These are phyloP conservation scores for Spongilla lacustris DNA, from an alignment of 37 sponge, comb jelly and placozoan species.

Conservation along the genomic window DNA sequence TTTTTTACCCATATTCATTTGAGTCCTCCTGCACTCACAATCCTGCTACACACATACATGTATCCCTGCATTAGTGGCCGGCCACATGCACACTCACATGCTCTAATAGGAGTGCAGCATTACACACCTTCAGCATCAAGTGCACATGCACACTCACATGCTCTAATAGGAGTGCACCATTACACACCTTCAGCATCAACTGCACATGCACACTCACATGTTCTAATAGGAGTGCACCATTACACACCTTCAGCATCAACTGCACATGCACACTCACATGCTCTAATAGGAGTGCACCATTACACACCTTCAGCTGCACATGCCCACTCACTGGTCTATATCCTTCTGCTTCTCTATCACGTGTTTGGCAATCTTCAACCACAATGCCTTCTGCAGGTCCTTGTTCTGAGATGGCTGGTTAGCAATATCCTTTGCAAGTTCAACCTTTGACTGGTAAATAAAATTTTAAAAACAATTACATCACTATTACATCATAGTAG, in stretches of 20 bases:
- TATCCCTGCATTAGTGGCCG: too few relatives aligned
- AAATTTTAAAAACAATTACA: too few relatives aligned
- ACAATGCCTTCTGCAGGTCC: conserved; percentile 86
- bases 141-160: too few relatives aligned
- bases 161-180: background rate
- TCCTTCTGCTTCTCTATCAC: conserved; percentile 83
- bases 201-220: background rate
- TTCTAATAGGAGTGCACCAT: background rate
- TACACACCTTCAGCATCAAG: too few relatives aligned
- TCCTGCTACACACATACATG: too few relatives aligned
- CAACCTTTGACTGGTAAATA: conserved; percentile 51
- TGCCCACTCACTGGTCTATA: conserved; percentile 60
- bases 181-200: background rate
- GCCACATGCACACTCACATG: too few relatives aligned
- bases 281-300: background rate
- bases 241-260: background rate
- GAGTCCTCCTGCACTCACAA: too few relatives aligned
- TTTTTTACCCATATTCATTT: background rate
- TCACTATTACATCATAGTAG: too few relatives aligned
- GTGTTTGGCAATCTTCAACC: conserved; percentile 92
- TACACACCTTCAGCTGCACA: background rate
- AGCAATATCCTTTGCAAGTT: conserved; percentile 72
- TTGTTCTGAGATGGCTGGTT: conserved; percentile 40
- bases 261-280: conserved; percentile 28
- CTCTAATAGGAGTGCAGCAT: too few relatives aligned